Evolutionary conservation across 2,113 vertebrate genomes (phyloP), one percentile per base, ranked within the genome.

Genomic region (Lontra canadensis): DNA sequence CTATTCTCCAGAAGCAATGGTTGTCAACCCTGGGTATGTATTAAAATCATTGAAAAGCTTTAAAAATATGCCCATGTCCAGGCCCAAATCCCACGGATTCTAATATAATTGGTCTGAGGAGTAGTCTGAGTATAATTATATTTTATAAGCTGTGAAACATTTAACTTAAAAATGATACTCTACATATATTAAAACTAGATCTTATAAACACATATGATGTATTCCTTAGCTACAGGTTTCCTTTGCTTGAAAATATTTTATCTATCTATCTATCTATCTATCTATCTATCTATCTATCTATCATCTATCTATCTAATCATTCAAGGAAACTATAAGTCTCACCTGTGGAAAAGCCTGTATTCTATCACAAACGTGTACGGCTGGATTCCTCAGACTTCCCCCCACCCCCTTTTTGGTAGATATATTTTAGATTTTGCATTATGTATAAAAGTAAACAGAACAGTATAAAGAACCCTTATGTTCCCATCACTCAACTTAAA

Each of bases 111-210:
- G 36, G 79, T 87, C 73, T 84, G 91, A 84, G n/a, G 61, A 80
- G 15, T 79, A 49, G 21, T 9, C n/a, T 57, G n/a, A 84, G 17
- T 23, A 90, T 67, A 73, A 36, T 79, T 89, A 74, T 52, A 82
- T 82, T 82, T 82, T 82, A 63, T 73, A 39, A 88, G 73, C 42
- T 98, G 98, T 97, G 98, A 99, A 99, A 98, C 98, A 98, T 98
- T 99, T 98, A 99, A 98, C 99, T 98, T 98, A 98, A 99, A 98
- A 98, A 98, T 98, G 98, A 98, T 98, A 98, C 98, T 98, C 98
- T 99, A 98, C 97, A 98, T 99, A 99, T 99, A 98, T 98, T 98
- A n/a, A 98, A 98, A 99, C 98, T 98, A 99, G 98, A 98, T 99
- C 98, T 98, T 98, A 98, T 98, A 98, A 99, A 98, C 98, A 98